Conservation (phyloP, 2,113 vertebrate species). For the Puntigrus tetrazona region DNA sequence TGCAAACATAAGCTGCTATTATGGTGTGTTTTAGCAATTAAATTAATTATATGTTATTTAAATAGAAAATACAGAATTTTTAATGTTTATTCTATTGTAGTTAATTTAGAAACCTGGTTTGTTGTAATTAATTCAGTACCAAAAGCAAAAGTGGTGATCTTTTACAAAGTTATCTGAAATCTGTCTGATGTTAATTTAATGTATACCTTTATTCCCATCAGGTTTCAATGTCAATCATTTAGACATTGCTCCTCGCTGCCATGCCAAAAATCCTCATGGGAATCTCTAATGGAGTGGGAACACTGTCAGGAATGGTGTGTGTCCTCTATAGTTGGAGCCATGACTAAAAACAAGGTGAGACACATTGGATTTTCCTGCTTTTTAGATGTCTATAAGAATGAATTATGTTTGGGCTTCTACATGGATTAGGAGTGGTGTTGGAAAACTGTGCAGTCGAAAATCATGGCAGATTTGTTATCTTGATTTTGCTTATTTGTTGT, state of each 20-base stretch:
- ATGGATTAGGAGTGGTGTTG: not conserved
- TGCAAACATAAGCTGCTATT: too few species aligned
- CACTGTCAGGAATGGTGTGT: slow-evolving; percentile 98
- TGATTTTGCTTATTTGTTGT: not conserved
- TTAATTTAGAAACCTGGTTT: not conserved
- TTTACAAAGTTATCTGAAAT: not conserved
- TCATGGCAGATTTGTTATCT: not conserved
- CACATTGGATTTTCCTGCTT: not conserved
- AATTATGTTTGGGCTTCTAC: not conserved
- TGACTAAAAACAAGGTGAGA: slow-evolving; percentile 97
- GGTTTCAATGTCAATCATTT: slow-evolving; percentile 99
- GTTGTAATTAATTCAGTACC: not conserved
- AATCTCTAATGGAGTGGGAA: slow-evolving; percentile 98
- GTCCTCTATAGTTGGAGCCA: slow-evolving; percentile 95
- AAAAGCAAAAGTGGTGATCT: not conserved
- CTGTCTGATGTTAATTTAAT: not conserved
- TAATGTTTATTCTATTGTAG: not conserved
- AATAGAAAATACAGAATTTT: too few species aligned
- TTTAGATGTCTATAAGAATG: not conserved
- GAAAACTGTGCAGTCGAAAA: too few species aligned
- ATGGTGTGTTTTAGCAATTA: too few species aligned
- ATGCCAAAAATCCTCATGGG: slow-evolving; percentile 99
- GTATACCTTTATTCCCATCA: slow-evolving; percentile 53
- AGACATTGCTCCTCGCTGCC: slow-evolving; percentile 97
- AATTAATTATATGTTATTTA: too few species aligned